Evolutionary conservation across 2,888 invertebrate genomes (phyloP), one percentile per base, ranked within the genome.

Genomic region (Cephus spinipes): DNA sequence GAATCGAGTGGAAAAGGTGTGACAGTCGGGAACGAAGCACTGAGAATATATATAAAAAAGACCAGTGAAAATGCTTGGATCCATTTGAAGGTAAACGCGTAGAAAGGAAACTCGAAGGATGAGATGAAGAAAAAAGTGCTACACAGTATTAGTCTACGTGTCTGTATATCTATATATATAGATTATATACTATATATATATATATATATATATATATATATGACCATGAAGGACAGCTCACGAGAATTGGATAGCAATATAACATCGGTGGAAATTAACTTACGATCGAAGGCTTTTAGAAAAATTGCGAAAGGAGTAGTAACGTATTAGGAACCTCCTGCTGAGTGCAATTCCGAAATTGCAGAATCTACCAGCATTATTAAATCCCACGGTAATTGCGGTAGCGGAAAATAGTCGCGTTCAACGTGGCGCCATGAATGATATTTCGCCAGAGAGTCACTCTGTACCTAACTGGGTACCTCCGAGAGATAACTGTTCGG

Each of bases 221-320:
- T 55, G 55, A 23, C 6, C 55, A 55, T 23, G 55, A 55, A 55
- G 55, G 4, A 55, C 55, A 55, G 55, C 23, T 55, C 55, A 55
- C 55, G 9, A 55, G 23, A 23, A 55, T 55, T 55, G 55, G 55
- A 55, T 55, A 55, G 11, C 71, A 33, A 30, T 32, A 31, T 32
- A 31, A 71, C 71, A 71, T 71, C 9, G 12, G 71, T 71, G 12
- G 11, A 11, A 71, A 71, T 71, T 71, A 71, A 71, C 71, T 71
- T 71, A 71, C 71, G 71, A 33, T 71, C 71, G 71, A 71, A 71
- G 71, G 71, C 71, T 71, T 71, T 71, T 71, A 71, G 71, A 71
- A 71, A 71, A 71, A 71, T 71, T 71, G 71, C 32, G 12, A 71
- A 33, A 33, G 71, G 71, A 71, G 31, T 31, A 33, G 23, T 55